phyloP scores from a whole-genome alignment of 2,888 invertebrate species.

The Sipha maydis region DNA sequence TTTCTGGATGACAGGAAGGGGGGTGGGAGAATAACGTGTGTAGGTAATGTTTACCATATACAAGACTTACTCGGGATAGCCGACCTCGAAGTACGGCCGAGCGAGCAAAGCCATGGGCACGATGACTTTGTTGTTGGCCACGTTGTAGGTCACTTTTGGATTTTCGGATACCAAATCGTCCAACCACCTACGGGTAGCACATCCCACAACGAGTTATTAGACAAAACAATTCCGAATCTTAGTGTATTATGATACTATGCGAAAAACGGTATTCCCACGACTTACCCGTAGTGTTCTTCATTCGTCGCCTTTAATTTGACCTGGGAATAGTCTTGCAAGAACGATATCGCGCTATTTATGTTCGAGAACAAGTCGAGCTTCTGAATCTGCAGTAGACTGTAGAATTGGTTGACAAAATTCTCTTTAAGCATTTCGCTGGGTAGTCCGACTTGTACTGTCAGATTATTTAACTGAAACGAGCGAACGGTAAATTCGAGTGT shows the following conservation, averaged over 20 bases:
- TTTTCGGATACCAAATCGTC: slow-evolving; percentile 66
- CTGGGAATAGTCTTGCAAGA: slow-evolving; percentile 68
- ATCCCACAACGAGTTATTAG: neutral
- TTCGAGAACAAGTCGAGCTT: slow-evolving; percentile 71
- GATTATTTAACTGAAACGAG: slow-evolving; percentile 68
- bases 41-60: neutral
- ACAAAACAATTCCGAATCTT: neutral
- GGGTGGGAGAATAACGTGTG: too few species aligned
- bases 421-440: slow-evolving; percentile 67
- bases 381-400: slow-evolving; percentile 69
- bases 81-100: slow-evolving; percentile 68
- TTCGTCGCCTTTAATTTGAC: slow-evolving; percentile 67
- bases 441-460: slow-evolving; percentile 69
- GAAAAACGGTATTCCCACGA: neutral
- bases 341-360: slow-evolving; percentile 69
- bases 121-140: slow-evolving; percentile 69
- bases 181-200: slow-evolving; percentile 66
- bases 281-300: slow-evolving; percentile 67
- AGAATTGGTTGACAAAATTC: slow-evolving; percentile 68
- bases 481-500: neutral
- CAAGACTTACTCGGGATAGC: slow-evolving; percentile 68
- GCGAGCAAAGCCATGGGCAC: slow-evolving; percentile 69
- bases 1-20: neutral
- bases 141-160: slow-evolving; percentile 67
- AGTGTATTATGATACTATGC: neutral